phyloP scores from a whole-genome alignment of 2,888 invertebrate species.

The Eucera pruinosa region DNA sequence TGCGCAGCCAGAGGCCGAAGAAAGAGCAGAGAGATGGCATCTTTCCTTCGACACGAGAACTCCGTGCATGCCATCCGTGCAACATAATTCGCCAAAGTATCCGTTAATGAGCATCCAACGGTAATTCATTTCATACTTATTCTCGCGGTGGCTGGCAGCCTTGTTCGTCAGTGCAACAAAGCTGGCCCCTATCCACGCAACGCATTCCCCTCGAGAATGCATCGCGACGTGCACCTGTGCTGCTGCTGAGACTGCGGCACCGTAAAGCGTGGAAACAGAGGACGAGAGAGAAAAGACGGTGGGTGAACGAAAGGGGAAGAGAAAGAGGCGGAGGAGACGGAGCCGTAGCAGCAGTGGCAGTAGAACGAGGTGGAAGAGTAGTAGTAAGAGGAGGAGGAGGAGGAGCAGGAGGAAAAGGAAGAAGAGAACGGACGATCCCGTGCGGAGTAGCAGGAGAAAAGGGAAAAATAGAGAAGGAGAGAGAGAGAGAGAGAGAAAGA shows the following conservation, averaged over 20 bases:
- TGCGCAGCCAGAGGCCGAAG: not conserved
- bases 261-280: conserved; percentile 57
- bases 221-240: conserved; percentile 71
- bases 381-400: conserved; percentile 14
- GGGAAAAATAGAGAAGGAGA: conserved; percentile 38
- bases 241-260: conserved; percentile 59
- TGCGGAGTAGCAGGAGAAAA: conserved; percentile 31
- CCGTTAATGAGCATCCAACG: conserved; percentile 66
- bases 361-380: not conserved
- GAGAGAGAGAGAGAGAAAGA: conserved; percentile 14
- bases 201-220: conserved; percentile 68
- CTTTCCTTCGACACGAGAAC: conserved; percentile 18
- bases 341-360: conserved; percentile 6
- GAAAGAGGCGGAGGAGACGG: conserved; percentile 34
- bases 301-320: conserved; percentile 36
- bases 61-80: conserved; percentile 24
- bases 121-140: conserved; percentile 65
- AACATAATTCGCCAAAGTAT: conserved; percentile 62
- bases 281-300: conserved; percentile 33
- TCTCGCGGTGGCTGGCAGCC: conserved; percentile 42
- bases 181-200: conserved; percentile 58
- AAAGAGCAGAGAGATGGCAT: not conserved
- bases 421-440: conserved; percentile 32
- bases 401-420: conserved; percentile 6
- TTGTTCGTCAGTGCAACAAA: conserved; percentile 65